phyloP scores from a whole-genome alignment of 2,888 invertebrate species.

The Blera fallax region DNA sequence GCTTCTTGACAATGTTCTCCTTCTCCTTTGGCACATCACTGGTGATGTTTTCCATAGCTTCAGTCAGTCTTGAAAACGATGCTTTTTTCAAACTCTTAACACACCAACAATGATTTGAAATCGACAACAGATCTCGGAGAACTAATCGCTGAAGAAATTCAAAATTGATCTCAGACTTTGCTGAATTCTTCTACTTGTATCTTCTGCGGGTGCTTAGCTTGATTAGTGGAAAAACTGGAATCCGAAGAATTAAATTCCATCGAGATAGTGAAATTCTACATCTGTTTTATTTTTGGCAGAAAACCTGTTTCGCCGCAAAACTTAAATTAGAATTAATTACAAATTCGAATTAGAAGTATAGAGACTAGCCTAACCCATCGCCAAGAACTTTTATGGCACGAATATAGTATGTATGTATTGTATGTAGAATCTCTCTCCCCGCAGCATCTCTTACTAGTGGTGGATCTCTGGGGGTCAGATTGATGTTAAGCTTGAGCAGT shows the following conservation, averaged over 20 bases:
- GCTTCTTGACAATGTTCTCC: constrained; percentile 77
- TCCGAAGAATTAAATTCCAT: constrained; percentile 54
- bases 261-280: constrained; percentile 18
- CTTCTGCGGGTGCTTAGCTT: constrained; percentile 8
- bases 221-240: constrained; percentile 59
- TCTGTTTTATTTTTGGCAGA: constrained; percentile 59
- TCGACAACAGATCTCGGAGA: constrained; percentile 62
- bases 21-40: constrained; percentile 70
- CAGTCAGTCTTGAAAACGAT: neutral
- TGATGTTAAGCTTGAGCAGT: neutral
- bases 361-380: neutral
- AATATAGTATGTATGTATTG: no score
- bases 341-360: neutral
- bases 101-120: constrained; percentile 37
- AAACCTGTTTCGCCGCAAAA: constrained; percentile 60
- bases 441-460: neutral
- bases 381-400: constrained; percentile 24
- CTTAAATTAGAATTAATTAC: constrained; percentile 61
- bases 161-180: constrained; percentile 19
- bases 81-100: neutral
- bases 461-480: constrained; percentile 18
- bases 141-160: constrained; percentile 53
- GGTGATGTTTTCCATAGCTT: constrained; percentile 5
- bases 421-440: neutral
- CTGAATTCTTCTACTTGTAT: constrained; percentile 4